Evolutionary conservation across 1,140 invertebrate species (phyloP).

Genomic region (Neodiprion fabricii): DNA sequence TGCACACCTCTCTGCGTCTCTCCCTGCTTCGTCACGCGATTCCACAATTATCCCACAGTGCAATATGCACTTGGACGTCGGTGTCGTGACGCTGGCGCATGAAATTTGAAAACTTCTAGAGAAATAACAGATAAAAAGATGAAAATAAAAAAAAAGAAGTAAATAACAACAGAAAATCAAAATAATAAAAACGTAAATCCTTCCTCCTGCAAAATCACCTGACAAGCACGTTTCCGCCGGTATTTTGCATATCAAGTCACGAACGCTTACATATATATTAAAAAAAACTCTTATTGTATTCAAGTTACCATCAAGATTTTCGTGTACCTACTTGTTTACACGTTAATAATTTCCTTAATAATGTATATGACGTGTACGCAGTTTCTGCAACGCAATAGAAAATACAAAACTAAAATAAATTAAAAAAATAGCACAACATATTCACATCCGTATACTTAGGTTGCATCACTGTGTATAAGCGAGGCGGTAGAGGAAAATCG

Average conservation of each 20-base stretch:
- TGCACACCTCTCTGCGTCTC: background rate
- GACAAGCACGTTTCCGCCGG: background rate
- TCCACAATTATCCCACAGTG: constrained; percentile 3
- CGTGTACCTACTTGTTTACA: no score
- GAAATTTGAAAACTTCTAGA: background rate
- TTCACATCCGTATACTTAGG: no score
- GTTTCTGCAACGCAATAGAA: no score
- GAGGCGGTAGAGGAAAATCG: background rate
- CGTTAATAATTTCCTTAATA: no score
- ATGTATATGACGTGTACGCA: no score
- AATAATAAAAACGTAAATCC: background rate
- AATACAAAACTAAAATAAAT: no score
- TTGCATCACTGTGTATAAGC: background rate
- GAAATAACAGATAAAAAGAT: background rate
- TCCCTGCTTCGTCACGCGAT: background rate
- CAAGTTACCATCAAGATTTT: no score
- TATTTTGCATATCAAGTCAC: background rate
- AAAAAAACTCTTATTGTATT: no score
- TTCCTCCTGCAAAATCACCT: background rate
- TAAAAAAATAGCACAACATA: no score
- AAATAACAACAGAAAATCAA: background rate
- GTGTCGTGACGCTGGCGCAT: background rate
- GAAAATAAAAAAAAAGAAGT: background rate
- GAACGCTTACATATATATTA: background rate
- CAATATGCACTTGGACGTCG: constrained; percentile 5